A percentile compares a stretch with the other conserved stretches of the same genome.
Conservation (phyloP, 2,888 invertebrate species). For the Melipona bicolor region DNA sequence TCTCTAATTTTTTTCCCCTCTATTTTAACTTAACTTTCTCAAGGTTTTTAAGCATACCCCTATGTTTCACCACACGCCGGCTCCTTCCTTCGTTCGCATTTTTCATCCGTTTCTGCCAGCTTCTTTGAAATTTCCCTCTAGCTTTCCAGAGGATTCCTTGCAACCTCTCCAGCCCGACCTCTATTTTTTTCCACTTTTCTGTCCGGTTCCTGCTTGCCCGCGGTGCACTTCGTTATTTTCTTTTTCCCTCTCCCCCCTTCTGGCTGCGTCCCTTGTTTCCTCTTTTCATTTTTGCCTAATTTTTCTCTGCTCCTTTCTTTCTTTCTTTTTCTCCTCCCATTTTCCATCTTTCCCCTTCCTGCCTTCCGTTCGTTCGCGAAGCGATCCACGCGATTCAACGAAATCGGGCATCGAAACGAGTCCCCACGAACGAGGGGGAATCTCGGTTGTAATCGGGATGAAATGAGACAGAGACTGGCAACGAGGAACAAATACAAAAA, state of each 20-base stretch:
- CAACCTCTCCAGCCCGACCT: constrained; percentile 1
- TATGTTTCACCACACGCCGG: not conserved
- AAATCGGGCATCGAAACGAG: constrained; percentile 63
- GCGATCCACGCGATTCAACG: constrained; percentile 61
- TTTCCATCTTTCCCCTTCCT: not conserved
- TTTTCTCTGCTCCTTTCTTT: not conserved
- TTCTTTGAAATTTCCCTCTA: constrained; percentile 30
- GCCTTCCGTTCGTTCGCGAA: constrained; percentile 24
- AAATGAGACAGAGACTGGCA: constrained; percentile 5
- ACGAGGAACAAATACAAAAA: not conserved
- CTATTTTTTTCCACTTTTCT: constrained; percentile 28
- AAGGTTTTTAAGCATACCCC: not conserved
- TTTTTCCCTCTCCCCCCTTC: not conserved
- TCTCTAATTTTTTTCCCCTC: not conserved
- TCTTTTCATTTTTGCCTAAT: not conserved
- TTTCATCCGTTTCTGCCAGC: constrained; percentile 32
- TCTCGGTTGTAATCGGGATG: not conserved
- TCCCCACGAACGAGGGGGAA: constrained; percentile 45
- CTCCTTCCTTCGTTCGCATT: constrained; percentile 17
- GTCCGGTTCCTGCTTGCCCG: constrained; percentile 8
- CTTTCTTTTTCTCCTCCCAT: no score
- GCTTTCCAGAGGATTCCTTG: constrained; percentile 17
- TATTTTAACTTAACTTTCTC: not conserved
- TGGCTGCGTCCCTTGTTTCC: not conserved
- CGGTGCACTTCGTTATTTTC: constrained; percentile 13